Evolutionary conservation across 2,888 invertebrate species (phyloP).

Genomic region (Melanostoma mellinum): DNA sequence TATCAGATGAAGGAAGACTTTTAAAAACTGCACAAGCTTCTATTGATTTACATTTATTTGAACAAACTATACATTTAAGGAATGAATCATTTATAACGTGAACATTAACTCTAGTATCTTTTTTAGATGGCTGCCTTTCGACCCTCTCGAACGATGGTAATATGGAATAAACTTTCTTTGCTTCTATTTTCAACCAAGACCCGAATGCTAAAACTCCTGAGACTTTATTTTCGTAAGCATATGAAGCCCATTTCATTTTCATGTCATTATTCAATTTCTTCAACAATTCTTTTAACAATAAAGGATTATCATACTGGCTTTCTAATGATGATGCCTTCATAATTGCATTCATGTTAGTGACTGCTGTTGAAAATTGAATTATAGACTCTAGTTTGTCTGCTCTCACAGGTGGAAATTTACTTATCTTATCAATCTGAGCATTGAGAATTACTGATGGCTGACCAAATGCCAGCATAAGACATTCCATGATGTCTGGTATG

Average conservation of each 20-base stretch:
- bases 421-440: too few species aligned
- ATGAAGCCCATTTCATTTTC: slow-evolving; percentile 33
- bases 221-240: slow-evolving; percentile 10
- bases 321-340: slow-evolving; percentile 21
- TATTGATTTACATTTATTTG: not conserved
- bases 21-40: slow-evolving; percentile 2
- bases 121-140: slow-evolving; percentile 1
- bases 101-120: slow-evolving; percentile 9
- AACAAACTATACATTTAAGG: slow-evolving; percentile 1
- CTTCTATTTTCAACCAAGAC: slow-evolving; percentile 10
- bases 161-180: slow-evolving; percentile 13
- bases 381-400: too few species aligned
- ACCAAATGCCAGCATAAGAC: too few species aligned
- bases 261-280: slow-evolving; percentile 21
- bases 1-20: not conserved
- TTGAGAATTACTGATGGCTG: too few species aligned
- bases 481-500: too few species aligned
- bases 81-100: not conserved
- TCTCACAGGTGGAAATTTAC: too few species aligned
- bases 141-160: slow-evolving; percentile 7
- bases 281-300: slow-evolving; percentile 20
- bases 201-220: slow-evolving; percentile 23
- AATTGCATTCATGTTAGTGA: slow-evolving; percentile 23
- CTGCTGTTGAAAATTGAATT: too few species aligned
- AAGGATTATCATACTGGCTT: slow-evolving; percentile 19